phyloP scores from a whole-genome alignment of 2,797 vertebrate genomes.

The Cygnus olor region DNA sequence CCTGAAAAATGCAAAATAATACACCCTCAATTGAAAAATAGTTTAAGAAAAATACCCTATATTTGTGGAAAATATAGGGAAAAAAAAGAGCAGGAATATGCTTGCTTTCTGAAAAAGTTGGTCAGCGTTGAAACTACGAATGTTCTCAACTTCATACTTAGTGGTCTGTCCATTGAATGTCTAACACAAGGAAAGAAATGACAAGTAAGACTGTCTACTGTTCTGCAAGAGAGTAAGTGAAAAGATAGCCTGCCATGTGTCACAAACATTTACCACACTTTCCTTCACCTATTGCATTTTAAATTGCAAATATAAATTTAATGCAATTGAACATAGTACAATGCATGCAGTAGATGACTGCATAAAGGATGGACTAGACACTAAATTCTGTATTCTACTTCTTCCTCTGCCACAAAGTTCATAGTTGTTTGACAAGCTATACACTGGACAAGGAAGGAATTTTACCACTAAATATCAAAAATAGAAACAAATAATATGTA shows the following conservation, averaged over 20 bases:
- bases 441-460: not conserved
- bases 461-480: not conserved
- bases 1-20: not conserved
- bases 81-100: not conserved
- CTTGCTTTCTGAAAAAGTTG: constrained; percentile 8
- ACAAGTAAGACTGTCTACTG: not conserved
- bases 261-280: not conserved
- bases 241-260: not conserved
- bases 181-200: not conserved
- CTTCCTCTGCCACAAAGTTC: not conserved
- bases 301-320: not conserved
- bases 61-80: not conserved
- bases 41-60: not conserved
- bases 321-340: not conserved
- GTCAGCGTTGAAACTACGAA: not conserved
- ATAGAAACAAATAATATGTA: not conserved
- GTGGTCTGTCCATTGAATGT: not conserved
- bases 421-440: not conserved
- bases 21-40: not conserved
- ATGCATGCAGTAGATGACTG: not conserved
- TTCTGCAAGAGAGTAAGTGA: not conserved
- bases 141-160: not conserved
- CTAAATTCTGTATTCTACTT: not conserved
- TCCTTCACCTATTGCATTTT: not conserved
- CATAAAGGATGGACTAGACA: not conserved